Conservation (phyloP, 2,888 invertebrate species). For the Alentia gelatinosa region DNA sequence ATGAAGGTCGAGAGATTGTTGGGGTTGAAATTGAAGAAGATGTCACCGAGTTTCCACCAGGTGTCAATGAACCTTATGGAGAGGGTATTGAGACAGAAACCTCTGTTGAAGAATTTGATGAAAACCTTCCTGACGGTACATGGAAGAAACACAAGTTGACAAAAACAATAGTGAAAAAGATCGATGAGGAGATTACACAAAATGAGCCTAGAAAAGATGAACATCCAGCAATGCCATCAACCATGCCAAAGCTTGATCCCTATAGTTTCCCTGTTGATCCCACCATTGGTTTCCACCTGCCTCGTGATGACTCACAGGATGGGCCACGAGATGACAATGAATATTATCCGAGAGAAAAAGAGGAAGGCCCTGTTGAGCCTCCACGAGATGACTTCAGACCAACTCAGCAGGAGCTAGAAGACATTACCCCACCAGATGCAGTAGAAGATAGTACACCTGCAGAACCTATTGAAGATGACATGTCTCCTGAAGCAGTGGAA, state of each 20-base stretch:
- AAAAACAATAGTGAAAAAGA: constrained; percentile 21
- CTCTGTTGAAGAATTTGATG: constrained; percentile 55
- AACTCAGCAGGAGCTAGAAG: not conserved
- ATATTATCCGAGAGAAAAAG: not conserved
- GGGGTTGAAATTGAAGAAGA: constrained; percentile 58
- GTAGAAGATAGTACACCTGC: constrained; percentile 21
- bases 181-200: not conserved
- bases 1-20: constrained; percentile 14
- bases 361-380: constrained; percentile 76
- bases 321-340: constrained; percentile 6
- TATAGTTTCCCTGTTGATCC: constrained; percentile 49
- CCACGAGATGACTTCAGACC: constrained; percentile 80
- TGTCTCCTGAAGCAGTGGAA: constrained; percentile 69
- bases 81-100: constrained; percentile 53
- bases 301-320: not conserved
- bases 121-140: constrained; percentile 52
- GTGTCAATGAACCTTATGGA: constrained; percentile 41
- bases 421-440: constrained; percentile 33
- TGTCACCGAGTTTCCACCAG: constrained; percentile 53
- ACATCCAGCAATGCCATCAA: constrained; percentile 21
- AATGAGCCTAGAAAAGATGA: constrained; percentile 38
- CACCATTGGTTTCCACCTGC: not conserved
- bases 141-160: constrained; percentile 42
- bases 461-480: constrained; percentile 49
- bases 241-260: constrained; percentile 44